Evolutionary conservation across 2,113 vertebrate species (phyloP).

Genomic region (Procavia capensis): DNA sequence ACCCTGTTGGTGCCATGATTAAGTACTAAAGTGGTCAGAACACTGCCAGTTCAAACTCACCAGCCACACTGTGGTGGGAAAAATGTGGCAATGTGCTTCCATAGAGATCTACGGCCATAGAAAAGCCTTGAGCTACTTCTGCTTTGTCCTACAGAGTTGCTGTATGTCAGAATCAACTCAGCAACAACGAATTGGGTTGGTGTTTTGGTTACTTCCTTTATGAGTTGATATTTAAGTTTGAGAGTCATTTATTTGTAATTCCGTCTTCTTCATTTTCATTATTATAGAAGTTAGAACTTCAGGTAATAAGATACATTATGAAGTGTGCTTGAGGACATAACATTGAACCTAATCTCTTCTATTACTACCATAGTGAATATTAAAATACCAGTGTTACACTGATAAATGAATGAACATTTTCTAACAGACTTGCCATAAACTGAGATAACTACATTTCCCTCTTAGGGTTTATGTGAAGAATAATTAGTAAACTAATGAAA

Average conservation of each 20-base stretch:
- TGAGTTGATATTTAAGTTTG: not conserved
- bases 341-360: constrained; percentile 2
- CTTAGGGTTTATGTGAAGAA: not conserved
- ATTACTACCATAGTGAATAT: constrained; percentile 38
- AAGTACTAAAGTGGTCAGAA: too few relatives aligned
- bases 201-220: not conserved
- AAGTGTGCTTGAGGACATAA: not conserved
- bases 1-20: too few relatives aligned
- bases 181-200: not conserved
- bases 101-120: too few relatives aligned
- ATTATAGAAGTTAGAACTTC: not conserved
- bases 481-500: constrained; percentile 34
- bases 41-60: too few relatives aligned
- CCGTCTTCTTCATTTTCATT: constrained; percentile 1
- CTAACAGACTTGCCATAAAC: constrained; percentile 42
- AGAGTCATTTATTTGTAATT: constrained; percentile 4
- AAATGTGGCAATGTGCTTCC: too few relatives aligned
- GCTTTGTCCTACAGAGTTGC: not conserved
- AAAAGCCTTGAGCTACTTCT: too few relatives aligned
- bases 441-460: constrained; percentile 46
- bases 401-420: not conserved
- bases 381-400: not conserved
- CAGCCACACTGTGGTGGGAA: too few relatives aligned
- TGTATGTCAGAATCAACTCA: not conserved
- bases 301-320: not conserved